Evolutionary conservation across 1,140 invertebrate genomes (phyloP), one percentile per base, ranked within the genome.

Genomic region (Eriocheir sinensis): DNA sequence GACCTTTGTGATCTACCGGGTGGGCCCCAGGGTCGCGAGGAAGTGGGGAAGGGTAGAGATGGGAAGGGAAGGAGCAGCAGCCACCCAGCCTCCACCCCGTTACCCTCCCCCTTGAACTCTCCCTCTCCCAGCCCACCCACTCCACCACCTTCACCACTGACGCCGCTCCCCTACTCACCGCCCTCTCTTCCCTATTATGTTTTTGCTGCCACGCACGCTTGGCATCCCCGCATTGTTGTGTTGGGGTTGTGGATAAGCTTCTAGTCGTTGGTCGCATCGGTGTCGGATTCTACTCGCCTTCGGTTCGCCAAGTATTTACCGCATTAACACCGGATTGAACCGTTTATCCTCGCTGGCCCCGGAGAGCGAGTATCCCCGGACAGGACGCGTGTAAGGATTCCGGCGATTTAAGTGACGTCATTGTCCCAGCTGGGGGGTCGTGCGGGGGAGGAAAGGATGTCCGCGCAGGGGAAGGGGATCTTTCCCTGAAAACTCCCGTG

Each of bases 391-490:
- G 36, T 40, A 90, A n/a, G 60, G 88, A 81, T 94, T 94, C 93
- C 80, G 93, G 88, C 27, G 38, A 32, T 44, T 94, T 41, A 40
- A 81, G 93, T 94, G 93, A 94, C 93, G 93, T 94, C 93, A 94
- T 94, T 81, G 93, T 94, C 93, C 48, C 88, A 17, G 34, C 80
- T 15, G 17, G 41, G 60, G 80, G 53, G n/a, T n/a, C n/a, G n/a
- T 72, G 53, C 27, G 53, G 53, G 53, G 53, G 53, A n/a, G 60
- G 93, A 34, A 53, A 89, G 93, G 93, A 94, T 94, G 93, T 94
- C 86, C 93, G 92, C 79, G 32, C 48, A 36, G 36, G 80, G 60
- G 53, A 34, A 80, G 94, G 89, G 89, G 30, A 15, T 34, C n/a
- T 44, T 91, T 85, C 48, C 80, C 8, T 27, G 36, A 86, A 41